Base-by-base conservation (phyloP, 2,888 invertebrate species). In the Zygogramma bicolorata region DNA sequence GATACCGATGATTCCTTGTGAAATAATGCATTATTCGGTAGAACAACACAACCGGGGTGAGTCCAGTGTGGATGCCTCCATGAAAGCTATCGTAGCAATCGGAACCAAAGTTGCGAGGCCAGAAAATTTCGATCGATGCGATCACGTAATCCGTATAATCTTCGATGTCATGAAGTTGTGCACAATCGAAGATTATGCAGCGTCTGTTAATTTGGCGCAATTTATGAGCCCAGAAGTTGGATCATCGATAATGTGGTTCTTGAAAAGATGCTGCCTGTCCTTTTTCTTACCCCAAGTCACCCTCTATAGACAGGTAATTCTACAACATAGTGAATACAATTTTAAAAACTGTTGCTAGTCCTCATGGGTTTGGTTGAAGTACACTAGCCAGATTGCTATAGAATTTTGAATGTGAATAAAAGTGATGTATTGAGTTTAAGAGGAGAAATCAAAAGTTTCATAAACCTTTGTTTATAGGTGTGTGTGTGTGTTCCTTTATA, bases 151-250 rank as follows among this genome's bases (percentile, higher is more conserved):
- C 79, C 91, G 95, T 81, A 87, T 96, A 74, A 89, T 40, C 5
- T 91, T 92, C 3, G 90, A 92, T 77, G 90, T 95, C 5, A 90
- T 96, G 71, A 90, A 93, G 58, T 88, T 96, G 65, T 93, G 93
- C 84, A 91, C 93, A 63, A 91, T 95, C 79, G 94, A 96, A 84
- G 92, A 92, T 75, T 92, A 91, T 73, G 91, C 92, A 1, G 88
- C 93, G 22, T 91, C 92, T 71, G 92, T 92, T 0, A 93, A 92
- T 70, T 88, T 94, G 73, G 88, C 89, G 0, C 89, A 89, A 75
- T 88, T 91, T 75, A 90, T 95, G 79, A 95, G 95, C 84, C 95
- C 95, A 0, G 94, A 95, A 85, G 90, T 96, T 1, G 92, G 93
- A 1, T 91, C 92, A 53, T 93, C 93, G 0, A 88, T 93, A 58